These are phyloP conservation scores for Oreochromis grahami DNA, from an alignment of 2,797 vertebrate species.

Conservation along the genomic window DNA sequence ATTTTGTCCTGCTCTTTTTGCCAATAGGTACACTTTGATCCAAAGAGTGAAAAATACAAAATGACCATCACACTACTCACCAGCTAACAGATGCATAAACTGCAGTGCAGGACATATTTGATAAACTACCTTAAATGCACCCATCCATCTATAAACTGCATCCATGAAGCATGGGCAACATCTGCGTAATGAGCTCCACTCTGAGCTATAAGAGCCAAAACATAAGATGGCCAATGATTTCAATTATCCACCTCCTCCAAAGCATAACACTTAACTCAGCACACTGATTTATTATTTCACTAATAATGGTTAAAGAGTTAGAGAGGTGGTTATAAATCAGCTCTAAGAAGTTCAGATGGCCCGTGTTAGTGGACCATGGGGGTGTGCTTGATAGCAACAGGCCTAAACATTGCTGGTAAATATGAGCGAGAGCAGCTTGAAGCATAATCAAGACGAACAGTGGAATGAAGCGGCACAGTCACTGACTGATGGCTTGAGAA, in stretches of 20 bases:
- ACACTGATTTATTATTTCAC: constrained; percentile 20
- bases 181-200: neutral
- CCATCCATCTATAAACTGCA: neutral
- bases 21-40: neutral
- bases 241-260: constrained; percentile 12
- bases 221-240: neutral
- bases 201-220: neutral
- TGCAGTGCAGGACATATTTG: neutral
- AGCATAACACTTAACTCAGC: neutral
- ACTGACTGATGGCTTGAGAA: neutral
- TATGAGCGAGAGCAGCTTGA: neutral
- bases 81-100: neutral
- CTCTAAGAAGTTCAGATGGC: neutral
- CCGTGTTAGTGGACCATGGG: neutral
- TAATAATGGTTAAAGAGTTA: constrained; percentile 2
- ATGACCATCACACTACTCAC: neutral
- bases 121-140: neutral
- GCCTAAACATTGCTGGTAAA: neutral
- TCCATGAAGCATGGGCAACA: neutral
- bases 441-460: neutral
- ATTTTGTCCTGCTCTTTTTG: neutral
- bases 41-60: neutral
- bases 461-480: neutral
- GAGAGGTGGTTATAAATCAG: constrained; percentile 15
- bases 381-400: neutral